These are phyloP conservation scores for Apotomis betuletana DNA, from an alignment of 2,888 invertebrate genomes.

Conservation along the genomic window DNA sequence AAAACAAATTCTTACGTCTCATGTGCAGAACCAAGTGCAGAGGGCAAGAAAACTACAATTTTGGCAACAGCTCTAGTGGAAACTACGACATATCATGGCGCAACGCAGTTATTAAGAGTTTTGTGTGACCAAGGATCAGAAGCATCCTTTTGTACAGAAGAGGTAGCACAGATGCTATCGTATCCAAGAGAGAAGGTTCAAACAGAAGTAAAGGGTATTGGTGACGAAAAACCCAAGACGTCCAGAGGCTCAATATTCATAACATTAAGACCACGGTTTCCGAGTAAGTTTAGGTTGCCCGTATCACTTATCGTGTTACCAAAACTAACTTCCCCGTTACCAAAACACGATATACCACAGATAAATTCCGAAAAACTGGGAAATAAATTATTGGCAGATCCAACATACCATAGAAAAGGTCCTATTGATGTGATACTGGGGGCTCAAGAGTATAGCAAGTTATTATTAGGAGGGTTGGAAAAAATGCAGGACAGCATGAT, in stretches of 20 bases:
- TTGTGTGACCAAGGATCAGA: no score
- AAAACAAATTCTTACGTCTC: no score
- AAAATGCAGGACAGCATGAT: neutral
- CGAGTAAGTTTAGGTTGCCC: conserved; percentile 1
- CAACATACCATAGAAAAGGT: conserved; percentile 9
- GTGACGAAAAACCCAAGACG: neutral
- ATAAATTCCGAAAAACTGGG: neutral
- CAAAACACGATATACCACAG: neutral
- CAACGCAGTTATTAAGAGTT: no score
- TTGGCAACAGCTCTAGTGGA: no score
- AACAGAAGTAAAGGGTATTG: conserved; percentile 1
- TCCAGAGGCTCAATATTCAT: neutral
- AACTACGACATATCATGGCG: no score
- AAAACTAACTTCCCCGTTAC: neutral
- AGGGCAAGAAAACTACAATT: no score
- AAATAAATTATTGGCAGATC: conserved; percentile 5
- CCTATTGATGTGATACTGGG: conserved; percentile 12
- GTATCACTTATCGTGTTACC: conserved; percentile 6
- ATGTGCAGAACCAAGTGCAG: no score
- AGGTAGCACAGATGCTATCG: no score
- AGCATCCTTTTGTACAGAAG: no score
- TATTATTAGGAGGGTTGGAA: neutral
- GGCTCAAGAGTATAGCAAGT: neutral
- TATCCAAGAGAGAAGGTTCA: no score
- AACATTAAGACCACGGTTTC: conserved; percentile 8